Percentiles rank a stretch among this genome's conserved stretches.
phyloP scores from a whole-genome alignment of 2,888 invertebrate genomes.

The Apodemia hepburni region DNA sequence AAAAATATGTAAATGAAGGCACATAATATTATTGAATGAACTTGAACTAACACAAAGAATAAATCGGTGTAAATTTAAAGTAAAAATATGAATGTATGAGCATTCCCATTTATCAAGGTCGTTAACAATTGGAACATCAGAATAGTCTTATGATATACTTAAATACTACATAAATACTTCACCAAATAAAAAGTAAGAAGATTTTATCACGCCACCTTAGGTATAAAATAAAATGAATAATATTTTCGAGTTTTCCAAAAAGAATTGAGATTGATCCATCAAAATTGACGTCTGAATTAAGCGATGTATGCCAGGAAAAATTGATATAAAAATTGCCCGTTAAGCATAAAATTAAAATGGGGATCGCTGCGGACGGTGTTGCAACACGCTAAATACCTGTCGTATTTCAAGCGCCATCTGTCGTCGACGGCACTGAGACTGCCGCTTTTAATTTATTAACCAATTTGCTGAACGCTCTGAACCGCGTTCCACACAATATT shows the following conservation, averaged over 20 bases:
- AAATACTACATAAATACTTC: no score
- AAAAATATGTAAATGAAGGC: no score
- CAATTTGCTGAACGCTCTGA: constrained; percentile 72
- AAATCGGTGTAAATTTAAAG: no score
- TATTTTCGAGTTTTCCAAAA: constrained; percentile 32
- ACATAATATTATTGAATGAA: no score
- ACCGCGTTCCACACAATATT: constrained; percentile 62
- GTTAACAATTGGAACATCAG: no score
- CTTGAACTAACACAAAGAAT: no score
- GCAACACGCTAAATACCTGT: constrained; percentile 79
- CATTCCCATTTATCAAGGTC: no score
- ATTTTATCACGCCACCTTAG: background rate
- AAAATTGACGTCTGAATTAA: constrained; percentile 55
- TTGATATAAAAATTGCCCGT: constrained; percentile 76
- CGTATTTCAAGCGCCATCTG: constrained; percentile 77
- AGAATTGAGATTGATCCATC: constrained; percentile 49
- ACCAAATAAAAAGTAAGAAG: no score
- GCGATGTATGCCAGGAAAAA: constrained; percentile 61
- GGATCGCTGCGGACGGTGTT: constrained; percentile 64
- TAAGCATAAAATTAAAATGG: constrained; percentile 77
- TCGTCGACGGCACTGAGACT: constrained; percentile 72
- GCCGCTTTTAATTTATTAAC: constrained; percentile 78
- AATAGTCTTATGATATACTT: no score
- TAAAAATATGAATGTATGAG: no score
- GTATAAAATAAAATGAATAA: background rate